These are phyloP conservation scores for Aphelinus certus DNA, from an alignment of 1,140 invertebrate genomes.

Conservation along the genomic window DNA sequence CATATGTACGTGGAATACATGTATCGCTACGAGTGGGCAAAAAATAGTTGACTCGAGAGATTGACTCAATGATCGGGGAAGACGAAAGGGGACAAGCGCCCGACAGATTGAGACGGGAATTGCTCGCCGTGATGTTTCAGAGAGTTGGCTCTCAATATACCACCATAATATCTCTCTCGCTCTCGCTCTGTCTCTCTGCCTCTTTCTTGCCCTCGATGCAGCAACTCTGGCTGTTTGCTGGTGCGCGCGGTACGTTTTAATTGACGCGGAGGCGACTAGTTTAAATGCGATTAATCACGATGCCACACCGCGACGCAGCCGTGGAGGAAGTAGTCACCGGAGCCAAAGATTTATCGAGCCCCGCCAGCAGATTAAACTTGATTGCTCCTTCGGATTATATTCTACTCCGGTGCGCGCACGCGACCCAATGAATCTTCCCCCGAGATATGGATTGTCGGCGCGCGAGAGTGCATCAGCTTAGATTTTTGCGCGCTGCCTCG, in stretches of 20 bases:
- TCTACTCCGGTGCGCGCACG: not conserved
- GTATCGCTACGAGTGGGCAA: not conserved
- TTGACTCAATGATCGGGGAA: not conserved
- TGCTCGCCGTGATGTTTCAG: not conserved
- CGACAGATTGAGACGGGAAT: slow-evolving; percentile 29
- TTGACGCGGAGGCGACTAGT: slow-evolving; percentile 61
- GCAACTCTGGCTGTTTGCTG: not conserved
- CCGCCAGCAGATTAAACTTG: slow-evolving; percentile 40
- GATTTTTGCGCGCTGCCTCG: too few relatives aligned
- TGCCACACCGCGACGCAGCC: slow-evolving; percentile 31
- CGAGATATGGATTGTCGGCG: too few relatives aligned
- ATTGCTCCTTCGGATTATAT: slow-evolving; percentile 25
- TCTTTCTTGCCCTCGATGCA: not conserved
- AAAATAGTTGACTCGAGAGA: not conserved
- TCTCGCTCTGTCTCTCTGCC: slow-evolving; percentile 15
- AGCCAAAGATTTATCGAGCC: slow-evolving; percentile 50
- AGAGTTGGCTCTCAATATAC: slow-evolving; percentile 36
- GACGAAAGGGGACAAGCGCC: not conserved
- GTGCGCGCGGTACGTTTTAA: slow-evolving; percentile 52
- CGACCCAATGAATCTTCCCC: slow-evolving; percentile 11
- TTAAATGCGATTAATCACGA: slow-evolving; percentile 64
- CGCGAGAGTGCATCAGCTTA: too few relatives aligned
- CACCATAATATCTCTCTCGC: slow-evolving; percentile 29
- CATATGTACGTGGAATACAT: too few relatives aligned
- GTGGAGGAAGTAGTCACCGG: slow-evolving; percentile 44